Evolutionary conservation across 2,888 invertebrate species (phyloP), one percentile per base, ranked within the genome.

Genomic region (Creontiades dilutus): DNA sequence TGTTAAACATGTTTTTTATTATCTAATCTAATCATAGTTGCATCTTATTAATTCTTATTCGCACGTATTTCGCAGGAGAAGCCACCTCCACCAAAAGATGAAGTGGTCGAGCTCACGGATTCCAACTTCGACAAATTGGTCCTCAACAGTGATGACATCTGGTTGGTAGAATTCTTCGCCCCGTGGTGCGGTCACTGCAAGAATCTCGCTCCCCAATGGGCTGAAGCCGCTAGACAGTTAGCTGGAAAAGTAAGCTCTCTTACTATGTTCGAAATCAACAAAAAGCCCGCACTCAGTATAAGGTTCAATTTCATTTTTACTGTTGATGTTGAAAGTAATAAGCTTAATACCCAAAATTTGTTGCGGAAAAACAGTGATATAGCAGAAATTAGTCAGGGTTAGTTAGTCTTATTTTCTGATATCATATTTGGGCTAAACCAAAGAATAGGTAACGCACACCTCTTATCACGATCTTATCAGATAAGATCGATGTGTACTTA

Each of bases 131-230:
- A 99, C 91, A 96, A 97, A 93, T 93, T 96, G 89, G 99, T 99
- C 19, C 93, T 99, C 92, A 95, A 97, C 92, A 98, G 98, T 82
- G 97, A 99, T 19, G 99, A 99, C 93, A 95, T 98, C 93, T 99
- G 99, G 99, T 94, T 99, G 92, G 98, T 99, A 0, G 99, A 99
- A 94, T 99, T 99, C 95, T 99, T 96, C 94, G 99, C 99, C 9
- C 98, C 98, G 0, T 98, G 98, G 97, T 99, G 98, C 93, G 98
- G 98, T 7, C 98, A 99, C 93, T 99, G 99, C 94, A 99, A 99
- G 94, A 98, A 96, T 93, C 94, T 99, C 88, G 99, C 97, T 89
- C 99, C 99, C 0, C 97, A 99, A 92, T 99, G 99, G 99, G 97
- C 97, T 14, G 96, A 96, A 93, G 99, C 99, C 0, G 99, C 99